Evolutionary conservation across 2,888 invertebrate species (phyloP), one percentile per base, ranked within the genome.

Genomic region (Eubasilissa splendida): DNA sequence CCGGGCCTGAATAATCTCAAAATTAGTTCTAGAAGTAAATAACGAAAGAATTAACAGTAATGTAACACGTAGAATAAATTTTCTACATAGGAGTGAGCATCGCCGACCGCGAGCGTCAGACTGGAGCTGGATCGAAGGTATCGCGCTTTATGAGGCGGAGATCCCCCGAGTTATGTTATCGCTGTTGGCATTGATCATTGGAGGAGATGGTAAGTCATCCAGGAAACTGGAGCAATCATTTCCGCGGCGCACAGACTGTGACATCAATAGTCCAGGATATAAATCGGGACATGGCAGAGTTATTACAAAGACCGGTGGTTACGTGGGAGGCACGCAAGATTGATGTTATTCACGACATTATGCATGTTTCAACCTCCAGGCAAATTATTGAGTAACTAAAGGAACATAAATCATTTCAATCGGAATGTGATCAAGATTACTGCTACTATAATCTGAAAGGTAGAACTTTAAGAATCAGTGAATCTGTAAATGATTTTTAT

Each of bases 121-220:
- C 52, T n/a, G 52, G 11, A 22, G 52, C 54, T 14, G 53, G 70
- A 70, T 70, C 22, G 42, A 31, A 63, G 31, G 52, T 70, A 73
- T 54, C 33, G 56, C 12, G 31, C 12, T 73, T 73, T 73, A 73
- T 73, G 71, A 58, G 71, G 71, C 71, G 71, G 11, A 73, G 71
- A 73, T 73, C 71, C 71, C 56, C 56, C 33, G 58, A 58, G 71
- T 73, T 73, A 33, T 56, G 71, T 73, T 73, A 33, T 56, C 42
- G 56, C 71, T 22, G 14, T 22, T 73, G 71, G 71, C 58, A 73
- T 56, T 73, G 58, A 73, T 56, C 71, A 33, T n/a, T 56, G 71
- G 58, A 73, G 22, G 58, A 73, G 58, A 73, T 73, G 56, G 58
- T n/a, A 12, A 31, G 56, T 56, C 71, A 56, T 58, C 31, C 71